phyloP scores from a whole-genome alignment of 2,888 invertebrate species.

The Prenolepis imparis region DNA sequence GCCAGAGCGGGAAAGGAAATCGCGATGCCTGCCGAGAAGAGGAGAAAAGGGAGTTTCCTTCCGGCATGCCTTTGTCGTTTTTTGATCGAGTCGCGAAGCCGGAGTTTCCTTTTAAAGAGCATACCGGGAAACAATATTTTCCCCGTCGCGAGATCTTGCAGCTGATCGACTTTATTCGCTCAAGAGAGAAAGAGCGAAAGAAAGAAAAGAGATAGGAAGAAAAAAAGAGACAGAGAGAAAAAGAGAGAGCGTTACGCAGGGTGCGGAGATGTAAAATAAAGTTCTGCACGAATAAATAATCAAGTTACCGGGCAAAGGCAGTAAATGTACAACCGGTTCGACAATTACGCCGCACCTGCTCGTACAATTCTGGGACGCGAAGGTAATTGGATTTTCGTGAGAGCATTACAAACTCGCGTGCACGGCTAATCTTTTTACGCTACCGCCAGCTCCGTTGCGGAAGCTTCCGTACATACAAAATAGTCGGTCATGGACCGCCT shows the following conservation, averaged over 20 bases:
- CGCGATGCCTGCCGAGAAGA: slow-evolving; percentile 28
- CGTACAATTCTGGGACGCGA: slow-evolving; percentile 57
- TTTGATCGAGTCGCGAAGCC: slow-evolving; percentile 48
- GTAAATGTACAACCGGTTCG: slow-evolving; percentile 59
- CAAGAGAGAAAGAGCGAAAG: not conserved
- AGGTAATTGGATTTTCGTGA: slow-evolving; percentile 70
- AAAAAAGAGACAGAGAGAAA: not conserved
- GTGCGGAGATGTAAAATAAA: slow-evolving; percentile 49
- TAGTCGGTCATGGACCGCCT: slow-evolving; percentile 23
- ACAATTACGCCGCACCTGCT: slow-evolving; percentile 57
- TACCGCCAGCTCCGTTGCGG: slow-evolving; percentile 51
- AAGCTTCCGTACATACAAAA: slow-evolving; percentile 36
- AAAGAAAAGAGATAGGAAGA: not conserved
- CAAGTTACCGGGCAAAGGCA: slow-evolving; percentile 54
- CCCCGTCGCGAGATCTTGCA: slow-evolving; percentile 8
- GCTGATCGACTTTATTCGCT: slow-evolving; percentile 6
- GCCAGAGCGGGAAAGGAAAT: slow-evolving; percentile 37
- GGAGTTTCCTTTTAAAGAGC: slow-evolving; percentile 26
- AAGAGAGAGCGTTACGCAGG: not conserved
- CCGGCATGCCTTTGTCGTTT: slow-evolving; percentile 46
- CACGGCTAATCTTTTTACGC: slow-evolving; percentile 69
- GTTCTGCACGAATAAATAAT: slow-evolving; percentile 51
- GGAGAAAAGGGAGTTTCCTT: slow-evolving; percentile 4
- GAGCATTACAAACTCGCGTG: slow-evolving; percentile 55
- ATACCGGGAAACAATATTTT: slow-evolving; percentile 47